Base-by-base conservation (phyloP, 2,113 vertebrate species). In the Crotalus tigris region DNA sequence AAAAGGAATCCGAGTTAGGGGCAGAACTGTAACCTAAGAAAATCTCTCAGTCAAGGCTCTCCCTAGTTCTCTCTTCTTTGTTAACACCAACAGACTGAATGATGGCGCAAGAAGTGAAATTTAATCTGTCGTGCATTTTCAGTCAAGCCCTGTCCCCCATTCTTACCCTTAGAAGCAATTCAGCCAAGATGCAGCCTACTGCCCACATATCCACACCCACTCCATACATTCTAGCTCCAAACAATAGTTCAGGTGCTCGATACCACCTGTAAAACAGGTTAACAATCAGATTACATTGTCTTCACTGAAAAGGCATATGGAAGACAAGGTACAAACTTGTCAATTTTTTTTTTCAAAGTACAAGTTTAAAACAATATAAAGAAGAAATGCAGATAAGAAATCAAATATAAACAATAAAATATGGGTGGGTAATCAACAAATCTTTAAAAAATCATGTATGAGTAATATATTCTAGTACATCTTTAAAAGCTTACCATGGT, bases 201-300 rank as follows among this genome's bases (percentile, higher is more conserved):
- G 99, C 99, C 99, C 99, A 99, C 99, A 99, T 99, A 96, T 99
- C 99, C 3, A 99, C 99, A 64, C 99, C 99, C 21, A 99, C 99
- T 49, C 99, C 99, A 53, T 99, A 99, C 98, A 99, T 99, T 96
- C 98, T 98, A 94, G 99, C 98, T 91, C 99, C 99, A 97, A 99
- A 99, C 33, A 99, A 95, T 21, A 99, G 98, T 96, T 99, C 99
- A 64, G 99, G 99, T 2, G 99, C 97, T 93, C 99, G 98, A 96
- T 99, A 99, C 99, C 99, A 99, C 93, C 99, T 99, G 91, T 93
- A 93, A 93, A 92, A 90, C 6, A 44, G 33, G 33, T 81, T 51
- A 81, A 81, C 17, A 51, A n/a, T 33, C 17, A 39, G 33, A n/a
- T 33, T 59, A 13, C 29, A 90, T 59, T 90, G n/a, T 29, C 4